Conservation (phyloP, 2,113 vertebrate species). For the Dasyurus viverrinus region DNA sequence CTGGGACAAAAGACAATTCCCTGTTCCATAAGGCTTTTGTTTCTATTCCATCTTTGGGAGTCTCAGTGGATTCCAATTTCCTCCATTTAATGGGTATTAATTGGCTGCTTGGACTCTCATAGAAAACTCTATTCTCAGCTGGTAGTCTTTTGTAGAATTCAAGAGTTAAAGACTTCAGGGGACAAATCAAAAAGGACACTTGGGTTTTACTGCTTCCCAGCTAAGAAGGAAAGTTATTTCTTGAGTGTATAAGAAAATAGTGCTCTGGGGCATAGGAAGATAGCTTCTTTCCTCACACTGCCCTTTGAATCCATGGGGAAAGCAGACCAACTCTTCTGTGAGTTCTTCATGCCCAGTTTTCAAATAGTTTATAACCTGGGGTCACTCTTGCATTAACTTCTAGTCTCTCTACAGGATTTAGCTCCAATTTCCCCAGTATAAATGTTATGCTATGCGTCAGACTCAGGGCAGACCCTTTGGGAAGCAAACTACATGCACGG, state of each 20-base stretch:
- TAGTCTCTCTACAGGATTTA: not conserved
- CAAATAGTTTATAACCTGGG: not conserved
- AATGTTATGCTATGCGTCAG: not conserved
- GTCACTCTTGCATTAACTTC: too few relatives aligned
- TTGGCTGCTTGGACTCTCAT: not conserved
- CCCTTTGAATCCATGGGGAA: not conserved
- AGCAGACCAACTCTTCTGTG: not conserved
- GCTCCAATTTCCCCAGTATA: not conserved
- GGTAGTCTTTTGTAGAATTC: not conserved
- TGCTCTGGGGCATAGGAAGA: not conserved
- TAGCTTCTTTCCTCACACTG: not conserved
- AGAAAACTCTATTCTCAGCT: not conserved
- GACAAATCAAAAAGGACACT: not conserved
- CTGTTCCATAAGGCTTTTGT: not conserved
- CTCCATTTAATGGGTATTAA: not conserved
- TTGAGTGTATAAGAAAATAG: not conserved
- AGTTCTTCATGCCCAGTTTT: constrained; percentile 17
- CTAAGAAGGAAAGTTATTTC: not conserved
- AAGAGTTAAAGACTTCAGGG: not conserved
- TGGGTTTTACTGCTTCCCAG: not conserved
- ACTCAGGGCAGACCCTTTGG: not conserved
- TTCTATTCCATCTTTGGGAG: not conserved
- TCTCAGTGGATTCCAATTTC: not conserved
- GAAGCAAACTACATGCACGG: not conserved
- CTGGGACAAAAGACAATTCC: not conserved